Base-by-base conservation (phyloP, 2,888 invertebrate genomes). In the Macaria liturata region DNA sequence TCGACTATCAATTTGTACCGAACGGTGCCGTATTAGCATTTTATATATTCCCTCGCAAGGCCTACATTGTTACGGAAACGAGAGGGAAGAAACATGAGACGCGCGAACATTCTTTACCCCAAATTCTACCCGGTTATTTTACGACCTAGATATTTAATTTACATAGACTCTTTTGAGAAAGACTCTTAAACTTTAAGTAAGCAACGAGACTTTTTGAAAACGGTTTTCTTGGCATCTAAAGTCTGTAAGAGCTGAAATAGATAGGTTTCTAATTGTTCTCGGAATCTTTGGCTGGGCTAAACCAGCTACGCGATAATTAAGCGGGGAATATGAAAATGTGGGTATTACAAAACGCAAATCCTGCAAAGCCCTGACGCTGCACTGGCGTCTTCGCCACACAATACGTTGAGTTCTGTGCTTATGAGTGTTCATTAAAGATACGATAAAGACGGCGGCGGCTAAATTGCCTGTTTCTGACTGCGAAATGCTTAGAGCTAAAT, bases 371-470 rank as follows among this genome's bases (percentile, higher is more conserved):
- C 75, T 76, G 65, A 68, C 68, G 70, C 65, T 66, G 54, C 55
- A 57, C 55, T 61, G 62, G 56, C 53, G 76, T 74, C 72, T 73
- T 54, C 48, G 71, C 74, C 62, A 76, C 79, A 83, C 88, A 86
- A 84, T 86, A 83, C 83, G 80, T 76, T 86, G 86, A 89, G 82
- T 80, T 83, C 81, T 75, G 75, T 80, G 88, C 86, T 91, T 90
- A 88, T 84, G 91, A 91, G 85, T 91, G 91, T 91, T 89, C 90
- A 86, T 89, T 89, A 89, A 88, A 91, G 91, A 91, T 91, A 90
- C 88, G 85, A 88, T 89, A 88, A 90, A 88, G 89, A 87, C 89
- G 86, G 79, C 80, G 83, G 80, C 62, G 81, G 72, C 76, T 83
- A 81, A 85, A 87, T 86, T 87, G 85, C 80, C 86, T 88, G 81